These are phyloP conservation scores for Telenomus remus DNA, from an alignment of 1,140 invertebrate genomes.

Conservation along the genomic window DNA sequence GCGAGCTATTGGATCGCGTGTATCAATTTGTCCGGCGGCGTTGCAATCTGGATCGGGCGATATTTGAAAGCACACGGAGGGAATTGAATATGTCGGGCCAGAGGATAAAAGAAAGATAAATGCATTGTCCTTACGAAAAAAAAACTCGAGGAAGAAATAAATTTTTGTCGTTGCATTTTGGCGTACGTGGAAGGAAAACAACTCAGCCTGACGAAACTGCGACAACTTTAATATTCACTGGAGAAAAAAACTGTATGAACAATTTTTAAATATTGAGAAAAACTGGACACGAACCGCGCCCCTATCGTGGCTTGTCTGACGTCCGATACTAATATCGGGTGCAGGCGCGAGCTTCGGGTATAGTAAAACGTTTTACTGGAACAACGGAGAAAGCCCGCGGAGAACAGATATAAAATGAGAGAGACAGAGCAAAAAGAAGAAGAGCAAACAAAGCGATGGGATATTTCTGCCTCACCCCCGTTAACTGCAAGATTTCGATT, in stretches of 20 bases:
- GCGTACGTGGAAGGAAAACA: slow-evolving; percentile 62
- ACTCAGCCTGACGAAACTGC: slow-evolving; percentile 63
- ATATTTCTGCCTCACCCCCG: slow-evolving; percentile 32
- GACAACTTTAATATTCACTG: slow-evolving; percentile 70
- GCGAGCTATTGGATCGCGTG: slow-evolving; percentile 32
- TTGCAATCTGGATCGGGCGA: slow-evolving; percentile 35
- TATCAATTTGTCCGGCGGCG: slow-evolving; percentile 49
- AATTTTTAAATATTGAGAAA: slow-evolving; percentile 38
- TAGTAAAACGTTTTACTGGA: slow-evolving; percentile 63
- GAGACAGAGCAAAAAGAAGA: slow-evolving; percentile 6
- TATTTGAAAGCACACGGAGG: slow-evolving; percentile 58
- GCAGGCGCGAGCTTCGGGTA: slow-evolving; percentile 53
- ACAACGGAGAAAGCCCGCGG: slow-evolving; percentile 42
- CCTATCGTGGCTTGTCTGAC: slow-evolving; percentile 62
- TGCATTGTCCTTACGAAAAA: slow-evolving; percentile 60
- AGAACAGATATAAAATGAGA: slow-evolving; percentile 9
- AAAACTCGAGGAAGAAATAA: slow-evolving; percentile 34
- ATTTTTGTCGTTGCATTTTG: slow-evolving; percentile 50
- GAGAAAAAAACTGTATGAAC: slow-evolving; percentile 48
- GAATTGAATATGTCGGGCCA: slow-evolving; percentile 70
- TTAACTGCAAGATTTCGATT: slow-evolving; percentile 56
- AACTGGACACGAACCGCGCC: slow-evolving; percentile 58
- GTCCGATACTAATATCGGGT: slow-evolving; percentile 65
- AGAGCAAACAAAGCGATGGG: slow-evolving; percentile 24
- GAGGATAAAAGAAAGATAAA: slow-evolving; percentile 63